Conservation (phyloP, 1,140 invertebrate genomes). For the Bilobella aurantiaca region DNA sequence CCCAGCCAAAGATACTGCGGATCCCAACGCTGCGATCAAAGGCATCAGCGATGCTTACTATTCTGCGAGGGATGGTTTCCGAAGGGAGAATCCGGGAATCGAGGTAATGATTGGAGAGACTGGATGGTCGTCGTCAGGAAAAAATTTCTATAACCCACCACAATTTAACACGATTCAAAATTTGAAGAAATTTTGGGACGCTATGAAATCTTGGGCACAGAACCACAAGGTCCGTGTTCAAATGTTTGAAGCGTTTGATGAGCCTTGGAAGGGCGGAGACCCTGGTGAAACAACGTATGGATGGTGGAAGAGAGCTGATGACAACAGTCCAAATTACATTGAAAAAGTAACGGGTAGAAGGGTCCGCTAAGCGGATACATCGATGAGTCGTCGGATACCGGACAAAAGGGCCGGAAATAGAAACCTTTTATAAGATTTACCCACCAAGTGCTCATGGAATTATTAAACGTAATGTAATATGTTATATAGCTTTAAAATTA, state of each 20-base stretch:
- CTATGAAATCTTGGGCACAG: constrained; percentile 3
- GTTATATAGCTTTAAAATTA: no score
- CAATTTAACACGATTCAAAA: constrained; percentile 9
- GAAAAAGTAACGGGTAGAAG: constrained; percentile 12
- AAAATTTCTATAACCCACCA: constrained; percentile 16
- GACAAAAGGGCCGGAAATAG: no score
- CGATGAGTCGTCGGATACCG: no score
- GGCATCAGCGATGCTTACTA: constrained; percentile 22
- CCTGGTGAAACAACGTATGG: constrained; percentile 19
- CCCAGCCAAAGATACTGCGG: constrained; percentile 10
- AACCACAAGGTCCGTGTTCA: constrained; percentile 14
- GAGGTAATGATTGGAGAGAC: constrained; percentile 32
- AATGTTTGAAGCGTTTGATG: constrained; percentile 29
- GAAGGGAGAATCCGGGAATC: constrained; percentile 20
- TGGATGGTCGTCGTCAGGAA: constrained; percentile 27
- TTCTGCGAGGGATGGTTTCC: constrained; percentile 19
- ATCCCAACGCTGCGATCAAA: constrained; percentile 17
- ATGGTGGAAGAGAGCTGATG: constrained; percentile 13
- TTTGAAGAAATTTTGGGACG: constrained; percentile 15
- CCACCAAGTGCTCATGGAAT: no score
- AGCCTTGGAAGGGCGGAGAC: constrained; percentile 19
- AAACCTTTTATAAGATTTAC: no score
- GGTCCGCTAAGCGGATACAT: no score
- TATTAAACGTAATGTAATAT: no score
- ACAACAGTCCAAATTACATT: constrained; percentile 6